Evolutionary conservation across 30 jellyfish, hydroid and myxozoan genomes (phyloP).

Genomic region (Chrysaora quinquecirrha): DNA sequence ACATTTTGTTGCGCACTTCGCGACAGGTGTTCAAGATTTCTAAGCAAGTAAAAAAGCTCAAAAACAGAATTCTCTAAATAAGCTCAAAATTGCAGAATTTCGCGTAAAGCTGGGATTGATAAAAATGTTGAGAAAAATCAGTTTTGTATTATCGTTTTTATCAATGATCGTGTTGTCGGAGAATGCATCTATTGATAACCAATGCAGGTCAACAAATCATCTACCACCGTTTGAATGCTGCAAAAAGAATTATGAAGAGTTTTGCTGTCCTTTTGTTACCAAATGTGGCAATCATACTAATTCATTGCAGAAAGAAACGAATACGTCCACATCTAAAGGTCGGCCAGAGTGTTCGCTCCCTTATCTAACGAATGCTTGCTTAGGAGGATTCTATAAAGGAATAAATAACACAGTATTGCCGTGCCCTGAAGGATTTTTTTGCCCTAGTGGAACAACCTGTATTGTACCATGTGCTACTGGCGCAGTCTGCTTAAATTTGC

Average conservation of each 20-base stretch:
- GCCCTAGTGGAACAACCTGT: slow-evolving; percentile 4
- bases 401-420: neutral
- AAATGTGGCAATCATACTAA: neutral
- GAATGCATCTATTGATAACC: too few relatives aligned
- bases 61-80: too few relatives aligned
- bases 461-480: slow-evolving; percentile 8
- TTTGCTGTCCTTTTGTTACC: slow-evolving; percentile 5
- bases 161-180: too few relatives aligned
- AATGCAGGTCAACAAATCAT: too few relatives aligned
- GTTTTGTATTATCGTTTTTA: too few relatives aligned
- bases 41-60: too few relatives aligned
- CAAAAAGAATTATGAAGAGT: neutral
- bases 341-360: neutral
- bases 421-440: slow-evolving; percentile 22
- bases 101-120: too few relatives aligned
- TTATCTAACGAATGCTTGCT: neutral
- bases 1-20: too few relatives aligned
- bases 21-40: too few relatives aligned
- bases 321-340: neutral
- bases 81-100: too few relatives aligned
- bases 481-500: slow-evolving; percentile 1
- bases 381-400: neutral
- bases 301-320: neutral
- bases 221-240: neutral
- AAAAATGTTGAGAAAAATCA: too few relatives aligned